Percentiles rank a stretch among this genome's conserved stretches.
phyloP scores from a whole-genome alignment of 2,888 invertebrate genomes.

The Pherbina coryleti region DNA sequence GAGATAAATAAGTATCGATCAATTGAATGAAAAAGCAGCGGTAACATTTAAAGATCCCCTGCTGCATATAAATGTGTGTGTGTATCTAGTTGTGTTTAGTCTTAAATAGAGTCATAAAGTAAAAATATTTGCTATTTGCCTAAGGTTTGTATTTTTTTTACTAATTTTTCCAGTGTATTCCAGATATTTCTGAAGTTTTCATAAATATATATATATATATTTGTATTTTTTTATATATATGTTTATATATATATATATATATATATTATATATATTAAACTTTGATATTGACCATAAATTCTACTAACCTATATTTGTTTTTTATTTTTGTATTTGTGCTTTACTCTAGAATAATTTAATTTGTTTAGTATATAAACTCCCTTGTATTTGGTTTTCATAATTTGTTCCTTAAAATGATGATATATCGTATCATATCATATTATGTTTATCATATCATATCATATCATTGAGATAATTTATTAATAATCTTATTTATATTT shows the following conservation, averaged over 20 bases:
- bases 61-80: too few species aligned
- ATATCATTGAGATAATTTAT: not conserved
- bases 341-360: conserved; percentile 45
- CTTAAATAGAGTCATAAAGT: conserved; percentile 23
- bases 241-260: conserved; percentile 1
- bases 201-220: conserved; percentile 40
- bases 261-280: conserved; percentile 8
- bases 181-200: conserved; percentile 27
- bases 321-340: conserved; percentile 19
- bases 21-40: too few species aligned
- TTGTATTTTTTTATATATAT: conserved; percentile 24
- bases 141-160: conserved; percentile 27
- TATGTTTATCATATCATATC: not conserved
- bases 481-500: not conserved
- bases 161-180: conserved; percentile 3
- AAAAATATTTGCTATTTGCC: conserved; percentile 49
- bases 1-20: too few species aligned
- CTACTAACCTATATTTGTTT: conserved; percentile 23
- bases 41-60: too few species aligned
- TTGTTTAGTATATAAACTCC: conserved; percentile 68
- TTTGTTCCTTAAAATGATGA: conserved; percentile 65
- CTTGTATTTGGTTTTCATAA: conserved; percentile 69
- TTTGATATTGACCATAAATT: conserved; percentile 22
- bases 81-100: not conserved
- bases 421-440: conserved; percentile 38